A percentile compares a stretch with the other conserved stretches of the same genome.
These are phyloP conservation scores for Misgurnus anguillicaudatus DNA, from an alignment of 2,113 vertebrate genomes.

Conservation along the genomic window DNA sequence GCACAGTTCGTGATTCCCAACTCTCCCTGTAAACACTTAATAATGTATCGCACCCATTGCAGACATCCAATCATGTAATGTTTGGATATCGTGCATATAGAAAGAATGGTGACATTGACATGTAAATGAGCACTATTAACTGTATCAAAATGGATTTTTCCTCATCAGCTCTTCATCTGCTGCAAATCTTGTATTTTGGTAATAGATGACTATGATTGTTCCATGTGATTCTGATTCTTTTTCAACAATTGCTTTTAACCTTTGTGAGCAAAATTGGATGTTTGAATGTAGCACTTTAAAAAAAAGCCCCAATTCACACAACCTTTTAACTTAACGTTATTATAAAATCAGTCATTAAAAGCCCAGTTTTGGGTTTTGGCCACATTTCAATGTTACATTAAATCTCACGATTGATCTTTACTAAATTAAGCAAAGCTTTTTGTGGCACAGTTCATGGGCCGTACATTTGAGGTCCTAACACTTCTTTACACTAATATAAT, in stretches of 20 bases:
- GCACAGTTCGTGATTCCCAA: background rate
- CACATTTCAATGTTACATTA: background rate
- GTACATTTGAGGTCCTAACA: too few species aligned
- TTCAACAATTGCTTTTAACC: background rate
- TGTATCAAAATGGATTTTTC: background rate
- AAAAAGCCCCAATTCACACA: background rate
- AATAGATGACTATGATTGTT: conserved; percentile 12
- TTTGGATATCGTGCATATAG: background rate
- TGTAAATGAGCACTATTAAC: conserved; percentile 10
- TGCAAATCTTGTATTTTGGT: background rate
- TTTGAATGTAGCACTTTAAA: conserved; percentile 34
- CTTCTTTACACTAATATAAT: background rate
- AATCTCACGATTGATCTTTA: background rate
- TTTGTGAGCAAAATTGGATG: background rate
- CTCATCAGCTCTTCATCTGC: background rate
- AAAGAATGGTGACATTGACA: conserved; percentile 1
- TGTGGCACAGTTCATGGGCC: too few species aligned
- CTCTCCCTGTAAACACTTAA: conserved; percentile 43
- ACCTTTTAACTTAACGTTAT: background rate
- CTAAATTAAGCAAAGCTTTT: too few species aligned
- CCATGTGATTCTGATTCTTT: background rate
- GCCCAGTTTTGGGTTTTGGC: too few species aligned
- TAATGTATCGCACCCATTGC: conserved; percentile 43
- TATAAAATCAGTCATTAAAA: too few species aligned
- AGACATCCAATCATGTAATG: background rate